A percentile compares a stretch with the other conserved stretches of the same genome.
These are phyloP conservation scores for Picus viridis DNA, from an alignment of 2,797 vertebrate species.

Conservation along the genomic window DNA sequence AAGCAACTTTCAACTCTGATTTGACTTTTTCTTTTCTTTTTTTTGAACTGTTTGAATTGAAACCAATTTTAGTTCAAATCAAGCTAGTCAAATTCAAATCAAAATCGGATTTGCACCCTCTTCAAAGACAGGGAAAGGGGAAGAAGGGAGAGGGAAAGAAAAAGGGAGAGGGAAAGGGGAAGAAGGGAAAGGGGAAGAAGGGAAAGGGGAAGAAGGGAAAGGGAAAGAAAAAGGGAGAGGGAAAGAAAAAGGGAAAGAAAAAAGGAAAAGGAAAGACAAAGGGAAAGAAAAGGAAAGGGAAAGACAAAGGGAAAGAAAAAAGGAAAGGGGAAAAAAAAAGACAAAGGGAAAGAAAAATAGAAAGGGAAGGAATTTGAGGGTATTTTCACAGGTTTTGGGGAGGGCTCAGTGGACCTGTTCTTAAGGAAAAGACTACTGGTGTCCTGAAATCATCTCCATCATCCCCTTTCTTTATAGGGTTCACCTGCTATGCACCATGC, in stretches of 20 bases:
- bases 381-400: not conserved
- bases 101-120: not conserved
- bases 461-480: not conserved
- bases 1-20: not conserved
- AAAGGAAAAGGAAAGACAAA: too few species aligned
- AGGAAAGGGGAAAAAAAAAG: too few species aligned
- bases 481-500: not conserved
- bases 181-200: too few species aligned
- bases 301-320: too few species aligned
- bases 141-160: too few species aligned
- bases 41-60: not conserved
- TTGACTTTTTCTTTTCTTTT: not conserved
- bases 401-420: not conserved
- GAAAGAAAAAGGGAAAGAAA: too few species aligned
- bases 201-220: too few species aligned
- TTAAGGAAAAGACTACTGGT: not conserved
- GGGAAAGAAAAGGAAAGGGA: too few species aligned
- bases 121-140: not conserved
- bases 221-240: too few species aligned
- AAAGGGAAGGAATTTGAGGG: not conserved
- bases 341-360: too few species aligned
- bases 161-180: too few species aligned
- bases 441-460: not conserved
- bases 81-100: not conserved
- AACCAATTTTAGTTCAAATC: not conserved